Conservation (phyloP, 2,888 invertebrate species). For the Tineola bisselliella region DNA sequence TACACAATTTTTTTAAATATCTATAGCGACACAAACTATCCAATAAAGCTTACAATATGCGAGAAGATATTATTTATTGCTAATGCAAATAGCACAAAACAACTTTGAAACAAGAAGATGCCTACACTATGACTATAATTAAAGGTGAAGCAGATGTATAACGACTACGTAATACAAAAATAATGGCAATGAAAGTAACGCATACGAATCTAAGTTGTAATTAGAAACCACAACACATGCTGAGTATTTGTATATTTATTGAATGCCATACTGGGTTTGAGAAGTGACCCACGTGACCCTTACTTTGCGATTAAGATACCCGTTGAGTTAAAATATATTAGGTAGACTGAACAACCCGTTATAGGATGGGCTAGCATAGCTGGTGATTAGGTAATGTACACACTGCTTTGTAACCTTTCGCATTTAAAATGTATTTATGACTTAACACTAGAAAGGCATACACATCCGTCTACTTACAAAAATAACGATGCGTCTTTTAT, state of each 20-base stretch:
- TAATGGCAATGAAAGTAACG: constrained; percentile 22
- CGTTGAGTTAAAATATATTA: not conserved
- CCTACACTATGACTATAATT: constrained; percentile 9
- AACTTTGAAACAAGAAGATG: constrained; percentile 2
- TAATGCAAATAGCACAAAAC: not conserved
- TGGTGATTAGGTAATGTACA: not conserved
- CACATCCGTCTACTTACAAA: too few relatives aligned
- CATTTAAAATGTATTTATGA: too few relatives aligned
- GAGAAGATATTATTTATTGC: not conserved
- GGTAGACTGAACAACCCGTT: not conserved
- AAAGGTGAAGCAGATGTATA: constrained; percentile 21
- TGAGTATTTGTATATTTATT: not conserved
- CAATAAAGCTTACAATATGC: not conserved
- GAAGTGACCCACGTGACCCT: not conserved
- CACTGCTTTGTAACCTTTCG: not conserved
- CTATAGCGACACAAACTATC: too few relatives aligned
- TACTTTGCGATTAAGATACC: not conserved
- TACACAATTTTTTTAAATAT: too few relatives aligned
- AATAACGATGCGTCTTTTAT: too few relatives aligned
- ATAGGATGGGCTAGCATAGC: not conserved
- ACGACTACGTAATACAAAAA: constrained; percentile 19
- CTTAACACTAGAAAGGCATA: too few relatives aligned
- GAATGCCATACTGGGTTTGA: not conserved
- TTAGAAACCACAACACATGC: constrained; percentile 7
- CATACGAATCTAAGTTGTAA: constrained; percentile 18